These are phyloP conservation scores for Metopia argyrocephala DNA, from an alignment of 2,888 invertebrate species.

Conservation along the genomic window DNA sequence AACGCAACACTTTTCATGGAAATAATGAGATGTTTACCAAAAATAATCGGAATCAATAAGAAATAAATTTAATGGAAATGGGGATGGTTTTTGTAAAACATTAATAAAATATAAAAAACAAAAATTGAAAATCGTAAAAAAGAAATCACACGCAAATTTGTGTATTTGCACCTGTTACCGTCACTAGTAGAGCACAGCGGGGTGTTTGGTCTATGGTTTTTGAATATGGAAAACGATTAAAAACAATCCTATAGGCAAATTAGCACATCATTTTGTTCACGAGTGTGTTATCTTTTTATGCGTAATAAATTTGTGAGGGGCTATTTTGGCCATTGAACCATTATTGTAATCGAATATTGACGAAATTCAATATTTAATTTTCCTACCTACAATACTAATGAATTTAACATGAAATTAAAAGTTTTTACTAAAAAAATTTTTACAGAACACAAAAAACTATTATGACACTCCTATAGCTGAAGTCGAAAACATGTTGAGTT, in stretches of 20 bases:
- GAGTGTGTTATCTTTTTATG: background rate
- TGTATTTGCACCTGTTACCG: slow-evolving; percentile 35
- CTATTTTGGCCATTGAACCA: slow-evolving; percentile 27
- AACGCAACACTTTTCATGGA: slow-evolving; percentile 50
- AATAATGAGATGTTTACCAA: slow-evolving; percentile 43
- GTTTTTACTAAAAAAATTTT: too few species aligned
- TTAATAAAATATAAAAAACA: background rate
- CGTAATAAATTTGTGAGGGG: background rate
- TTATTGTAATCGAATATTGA: slow-evolving; percentile 10
- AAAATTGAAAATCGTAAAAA: background rate
- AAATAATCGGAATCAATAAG: slow-evolving; percentile 34
- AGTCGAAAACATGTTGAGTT: too few species aligned
- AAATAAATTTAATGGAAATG: slow-evolving; percentile 4
- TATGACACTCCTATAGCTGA: too few species aligned
- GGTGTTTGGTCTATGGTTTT: background rate
- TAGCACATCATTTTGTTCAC: background rate
- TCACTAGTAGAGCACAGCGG: background rate
- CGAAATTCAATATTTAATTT: slow-evolving; percentile 15
- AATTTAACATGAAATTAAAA: too few species aligned
- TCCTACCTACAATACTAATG: too few species aligned
- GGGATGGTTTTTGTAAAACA: slow-evolving; percentile 17
- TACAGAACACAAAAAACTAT: too few species aligned
- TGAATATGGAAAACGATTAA: background rate
- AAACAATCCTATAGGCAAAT: too few species aligned
- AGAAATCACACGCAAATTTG: slow-evolving; percentile 41